A percentile compares a stretch with the other conserved stretches of the same genome.
Evolutionary conservation across 2,113 vertebrate species (phyloP).

Genomic region (Vicugna pacos): DNA sequence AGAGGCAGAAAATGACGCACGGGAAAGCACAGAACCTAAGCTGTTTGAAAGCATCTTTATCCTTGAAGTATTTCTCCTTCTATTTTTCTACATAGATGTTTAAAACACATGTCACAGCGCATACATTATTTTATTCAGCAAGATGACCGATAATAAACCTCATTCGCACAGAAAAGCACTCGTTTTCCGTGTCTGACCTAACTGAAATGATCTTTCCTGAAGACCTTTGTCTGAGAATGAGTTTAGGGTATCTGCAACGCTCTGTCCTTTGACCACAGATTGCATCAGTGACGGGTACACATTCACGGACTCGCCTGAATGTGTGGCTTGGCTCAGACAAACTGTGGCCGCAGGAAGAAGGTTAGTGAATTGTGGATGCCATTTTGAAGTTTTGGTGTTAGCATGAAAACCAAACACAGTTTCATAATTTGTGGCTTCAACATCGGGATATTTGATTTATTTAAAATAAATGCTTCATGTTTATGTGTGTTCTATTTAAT

Average conservation of each 20-base stretch:
- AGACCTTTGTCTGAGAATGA: slow-evolving; percentile 9
- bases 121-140: slow-evolving; percentile 14
- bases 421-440: slow-evolving; percentile 75
- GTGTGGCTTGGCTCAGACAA: slow-evolving; percentile 46
- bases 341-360: background rate
- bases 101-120: background rate
- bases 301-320: background rate
- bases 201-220: background rate
- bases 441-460: slow-evolving; percentile 74
- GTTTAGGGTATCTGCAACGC: background rate
- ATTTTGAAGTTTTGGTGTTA: slow-evolving; percentile 65
- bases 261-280: slow-evolving; percentile 18
- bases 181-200: background rate
- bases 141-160: slow-evolving; percentile 5
- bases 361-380: background rate
- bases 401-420: slow-evolving; percentile 73
- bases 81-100: slow-evolving; percentile 23
- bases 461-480: slow-evolving; percentile 70
- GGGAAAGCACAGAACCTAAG: background rate
- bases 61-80: background rate
- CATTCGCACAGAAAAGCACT: background rate
- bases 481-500: slow-evolving; percentile 71
- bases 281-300: background rate
- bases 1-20: background rate
- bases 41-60: background rate